Evolutionary conservation across 2,797 vertebrate genomes (phyloP).

Genomic region (Pangasius sanitwongsei): DNA sequence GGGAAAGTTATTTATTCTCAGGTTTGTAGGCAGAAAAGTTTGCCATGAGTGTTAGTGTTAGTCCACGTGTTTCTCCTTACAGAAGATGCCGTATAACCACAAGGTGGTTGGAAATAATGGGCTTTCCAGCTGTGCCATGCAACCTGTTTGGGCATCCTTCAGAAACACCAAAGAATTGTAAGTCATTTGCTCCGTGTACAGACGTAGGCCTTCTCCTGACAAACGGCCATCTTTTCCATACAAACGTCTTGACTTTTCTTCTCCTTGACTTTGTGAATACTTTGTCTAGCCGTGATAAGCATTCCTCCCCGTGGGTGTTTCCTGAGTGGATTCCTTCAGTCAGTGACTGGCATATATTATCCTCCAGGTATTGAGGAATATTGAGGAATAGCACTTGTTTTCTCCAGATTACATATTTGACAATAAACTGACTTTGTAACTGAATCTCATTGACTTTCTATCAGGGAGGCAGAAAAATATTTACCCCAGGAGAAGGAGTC

Average conservation of each 20-base stretch:
- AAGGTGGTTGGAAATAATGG: constrained; percentile 57
- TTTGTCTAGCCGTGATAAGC: constrained; percentile 79
- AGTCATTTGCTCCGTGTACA: constrained; percentile 47
- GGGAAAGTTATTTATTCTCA: not conserved
- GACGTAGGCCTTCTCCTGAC: not conserved
- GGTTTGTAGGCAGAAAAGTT: not conserved
- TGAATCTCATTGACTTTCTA: constrained; percentile 10
- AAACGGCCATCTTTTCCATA: not conserved
- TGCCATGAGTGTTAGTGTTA: not conserved
- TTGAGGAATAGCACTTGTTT: not conserved
- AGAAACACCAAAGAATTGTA: constrained; percentile 77
- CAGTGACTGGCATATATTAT: constrained; percentile 79
- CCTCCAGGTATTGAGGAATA: constrained; percentile 73
- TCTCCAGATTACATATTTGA: not conserved
- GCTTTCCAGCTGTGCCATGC: constrained; percentile 59
- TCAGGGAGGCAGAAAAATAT: constrained; percentile 83
- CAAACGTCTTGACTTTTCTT: not conserved
- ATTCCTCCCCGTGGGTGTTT: constrained; percentile 86
- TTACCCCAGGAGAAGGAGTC: constrained; percentile 83
- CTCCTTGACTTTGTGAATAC: constrained; percentile 7
- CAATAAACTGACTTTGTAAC: not conserved
- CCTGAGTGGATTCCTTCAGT: constrained; percentile 87
- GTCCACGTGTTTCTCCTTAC: not conserved
- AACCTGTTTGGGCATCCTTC: constrained; percentile 72
- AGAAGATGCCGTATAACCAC: not conserved